Evolutionary conservation across 1,140 invertebrate species (phyloP).

Genomic region (Caenorhabditis latens): DNA sequence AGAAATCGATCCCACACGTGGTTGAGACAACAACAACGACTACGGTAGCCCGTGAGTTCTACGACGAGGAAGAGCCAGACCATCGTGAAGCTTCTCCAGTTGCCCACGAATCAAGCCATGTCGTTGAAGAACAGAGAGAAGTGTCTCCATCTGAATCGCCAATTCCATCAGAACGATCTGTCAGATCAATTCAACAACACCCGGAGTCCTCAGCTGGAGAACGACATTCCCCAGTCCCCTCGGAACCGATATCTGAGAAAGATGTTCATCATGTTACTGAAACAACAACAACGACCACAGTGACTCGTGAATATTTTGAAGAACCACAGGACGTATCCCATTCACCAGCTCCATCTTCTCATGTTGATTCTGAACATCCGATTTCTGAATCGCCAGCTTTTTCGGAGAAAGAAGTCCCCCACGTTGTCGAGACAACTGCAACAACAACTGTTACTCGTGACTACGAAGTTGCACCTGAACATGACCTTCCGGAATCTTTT

Average conservation of each 20-base stretch:
- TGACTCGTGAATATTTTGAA: constrained; percentile 12
- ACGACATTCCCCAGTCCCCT: neutral
- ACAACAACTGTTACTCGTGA: neutral
- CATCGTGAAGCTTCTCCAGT: neutral
- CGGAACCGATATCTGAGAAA: neutral
- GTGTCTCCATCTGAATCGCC: neutral
- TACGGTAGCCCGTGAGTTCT: constrained; percentile 12
- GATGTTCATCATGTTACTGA: neutral
- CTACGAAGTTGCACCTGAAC: too few species aligned
- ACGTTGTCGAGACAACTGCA: neutral
- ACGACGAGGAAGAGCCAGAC: neutral
- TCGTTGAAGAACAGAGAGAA: neutral
- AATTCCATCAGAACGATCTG: constrained; percentile 18
- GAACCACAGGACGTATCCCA: neutral
- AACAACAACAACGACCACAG: neutral
- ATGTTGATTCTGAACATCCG: neutral
- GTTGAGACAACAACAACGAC: constrained; percentile 4
- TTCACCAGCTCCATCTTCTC: neutral
- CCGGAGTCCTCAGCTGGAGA: neutral
- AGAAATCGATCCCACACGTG: neutral
- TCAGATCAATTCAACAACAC: neutral
- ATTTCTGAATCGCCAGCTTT: neutral
- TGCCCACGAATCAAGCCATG: neutral
- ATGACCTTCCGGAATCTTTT: too few species aligned
- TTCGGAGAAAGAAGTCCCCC: neutral